Conservation (phyloP, 1,140 invertebrate genomes). For the Argopecten irradians region DNA sequence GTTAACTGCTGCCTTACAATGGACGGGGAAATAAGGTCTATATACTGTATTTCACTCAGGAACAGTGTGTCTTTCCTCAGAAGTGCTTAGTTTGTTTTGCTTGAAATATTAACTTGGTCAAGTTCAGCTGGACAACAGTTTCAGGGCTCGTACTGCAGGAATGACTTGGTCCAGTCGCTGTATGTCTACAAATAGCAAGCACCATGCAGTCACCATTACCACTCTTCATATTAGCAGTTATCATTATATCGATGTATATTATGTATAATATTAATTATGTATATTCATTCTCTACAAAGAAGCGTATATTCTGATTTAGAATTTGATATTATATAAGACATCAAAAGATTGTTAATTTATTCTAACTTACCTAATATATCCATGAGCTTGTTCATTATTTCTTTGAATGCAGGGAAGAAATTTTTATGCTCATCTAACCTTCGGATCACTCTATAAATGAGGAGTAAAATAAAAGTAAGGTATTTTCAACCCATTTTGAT, state of each 20-base stretch:
- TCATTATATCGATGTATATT: not conserved
- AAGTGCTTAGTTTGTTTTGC: not conserved
- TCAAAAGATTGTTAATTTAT: not conserved
- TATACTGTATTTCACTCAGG: not conserved
- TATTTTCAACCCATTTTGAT: not conserved
- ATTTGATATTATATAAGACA: not conserved
- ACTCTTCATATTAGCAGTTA: not conserved
- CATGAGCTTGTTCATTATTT: constrained; percentile 72
- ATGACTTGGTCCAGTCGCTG: constrained; percentile 70
- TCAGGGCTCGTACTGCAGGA: constrained; percentile 71
- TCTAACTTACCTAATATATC: constrained; percentile 71
- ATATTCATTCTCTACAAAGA: not conserved
- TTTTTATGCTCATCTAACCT: constrained; percentile 71
- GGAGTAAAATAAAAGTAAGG: constrained; percentile 24
- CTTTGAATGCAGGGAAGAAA: constrained; percentile 73
- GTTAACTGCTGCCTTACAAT: not conserved
- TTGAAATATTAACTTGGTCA: not conserved
- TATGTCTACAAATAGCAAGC: constrained; percentile 59
- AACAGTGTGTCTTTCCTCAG: no score
- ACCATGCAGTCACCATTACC: not conserved
- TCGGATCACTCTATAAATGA: constrained; percentile 68
- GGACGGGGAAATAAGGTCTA: not conserved
- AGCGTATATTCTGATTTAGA: not conserved
- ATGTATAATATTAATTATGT: not conserved
- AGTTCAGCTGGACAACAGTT: constrained; percentile 63